Conservation (phyloP, 1,140 invertebrate species). For the Oncopeltus fasciatus region DNA sequence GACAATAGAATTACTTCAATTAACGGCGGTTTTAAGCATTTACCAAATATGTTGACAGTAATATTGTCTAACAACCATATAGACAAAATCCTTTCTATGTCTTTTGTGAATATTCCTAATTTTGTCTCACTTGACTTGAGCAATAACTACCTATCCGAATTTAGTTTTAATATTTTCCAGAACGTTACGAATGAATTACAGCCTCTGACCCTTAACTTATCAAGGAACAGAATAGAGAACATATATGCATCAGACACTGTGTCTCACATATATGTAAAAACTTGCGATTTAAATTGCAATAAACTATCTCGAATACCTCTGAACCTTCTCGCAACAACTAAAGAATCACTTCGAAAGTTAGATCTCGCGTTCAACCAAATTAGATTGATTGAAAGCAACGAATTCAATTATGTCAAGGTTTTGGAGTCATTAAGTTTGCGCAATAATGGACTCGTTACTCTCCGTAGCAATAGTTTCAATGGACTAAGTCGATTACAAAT, state of each 20-base stretch:
- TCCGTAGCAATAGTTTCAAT: constrained; percentile 59
- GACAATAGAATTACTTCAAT: constrained; percentile 50
- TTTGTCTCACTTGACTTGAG: constrained; percentile 55
- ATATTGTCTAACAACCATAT: constrained; percentile 51
- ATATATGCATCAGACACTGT: constrained; percentile 37
- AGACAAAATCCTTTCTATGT: constrained; percentile 39
- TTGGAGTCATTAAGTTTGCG: constrained; percentile 59
- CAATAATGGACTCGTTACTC: constrained; percentile 52
- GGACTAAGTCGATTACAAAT: constrained; percentile 56
- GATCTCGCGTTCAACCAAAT: constrained; percentile 61
- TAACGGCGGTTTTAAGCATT: constrained; percentile 44
- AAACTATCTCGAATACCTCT: constrained; percentile 46
- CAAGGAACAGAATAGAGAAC: constrained; percentile 45
- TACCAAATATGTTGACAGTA: constrained; percentile 50
- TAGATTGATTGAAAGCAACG: constrained; percentile 48
- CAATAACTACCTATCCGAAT: constrained; percentile 47
- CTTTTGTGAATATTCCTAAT: constrained; percentile 51
- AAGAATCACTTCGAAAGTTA: constrained; percentile 44
- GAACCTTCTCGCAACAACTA: constrained; percentile 42
- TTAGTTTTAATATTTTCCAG: constrained; percentile 49
- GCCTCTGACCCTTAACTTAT: constrained; percentile 50
- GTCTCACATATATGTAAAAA: constrained; percentile 37
- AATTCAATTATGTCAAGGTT: constrained; percentile 48
- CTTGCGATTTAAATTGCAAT: constrained; percentile 55
- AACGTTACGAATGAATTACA: constrained; percentile 44